These are phyloP conservation scores for Petrocephalus microphthalmus DNA, from an alignment of 2,113 vertebrate species.

Conservation along the genomic window DNA sequence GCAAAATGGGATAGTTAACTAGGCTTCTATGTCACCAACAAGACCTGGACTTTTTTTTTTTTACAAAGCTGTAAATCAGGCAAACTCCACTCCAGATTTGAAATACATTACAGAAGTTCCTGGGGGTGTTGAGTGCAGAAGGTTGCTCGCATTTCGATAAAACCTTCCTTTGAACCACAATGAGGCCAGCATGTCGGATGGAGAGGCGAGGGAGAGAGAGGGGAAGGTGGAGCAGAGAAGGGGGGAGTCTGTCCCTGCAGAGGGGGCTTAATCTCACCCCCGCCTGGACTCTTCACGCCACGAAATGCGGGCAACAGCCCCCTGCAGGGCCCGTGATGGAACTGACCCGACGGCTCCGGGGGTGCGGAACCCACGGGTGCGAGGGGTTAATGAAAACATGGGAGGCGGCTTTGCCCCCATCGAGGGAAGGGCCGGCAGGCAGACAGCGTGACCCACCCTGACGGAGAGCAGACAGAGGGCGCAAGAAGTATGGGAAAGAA, in stretches of 20 bases:
- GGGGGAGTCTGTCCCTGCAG: not conserved
- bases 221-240: not conserved
- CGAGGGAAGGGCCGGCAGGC: conserved; percentile 27
- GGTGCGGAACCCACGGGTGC: conserved; percentile 37
- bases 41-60: not conserved
- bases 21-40: not conserved
- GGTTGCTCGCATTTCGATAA: not conserved
- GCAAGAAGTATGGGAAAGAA: not conserved
- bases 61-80: not conserved
- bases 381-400: conserved; percentile 60
- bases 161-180: not conserved
- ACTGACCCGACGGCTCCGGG: conserved; percentile 42
- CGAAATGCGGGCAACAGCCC: conserved; percentile 29
- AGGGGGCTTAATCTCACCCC: conserved; percentile 41
- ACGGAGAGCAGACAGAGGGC: not conserved
- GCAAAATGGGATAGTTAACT: not conserved
- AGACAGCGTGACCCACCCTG: not conserved
- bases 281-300: conserved; percentile 22
- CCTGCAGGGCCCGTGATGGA: conserved; percentile 52
- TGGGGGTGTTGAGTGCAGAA: not conserved
- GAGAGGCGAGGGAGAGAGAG: not conserved
- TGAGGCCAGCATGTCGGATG: not conserved
- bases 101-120: not conserved
- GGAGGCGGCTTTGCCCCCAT: conserved; percentile 37
- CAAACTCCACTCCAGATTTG: not conserved